Conservation (phyloP, 2,888 invertebrate species). For the Micoletzkya japonica region DNA sequence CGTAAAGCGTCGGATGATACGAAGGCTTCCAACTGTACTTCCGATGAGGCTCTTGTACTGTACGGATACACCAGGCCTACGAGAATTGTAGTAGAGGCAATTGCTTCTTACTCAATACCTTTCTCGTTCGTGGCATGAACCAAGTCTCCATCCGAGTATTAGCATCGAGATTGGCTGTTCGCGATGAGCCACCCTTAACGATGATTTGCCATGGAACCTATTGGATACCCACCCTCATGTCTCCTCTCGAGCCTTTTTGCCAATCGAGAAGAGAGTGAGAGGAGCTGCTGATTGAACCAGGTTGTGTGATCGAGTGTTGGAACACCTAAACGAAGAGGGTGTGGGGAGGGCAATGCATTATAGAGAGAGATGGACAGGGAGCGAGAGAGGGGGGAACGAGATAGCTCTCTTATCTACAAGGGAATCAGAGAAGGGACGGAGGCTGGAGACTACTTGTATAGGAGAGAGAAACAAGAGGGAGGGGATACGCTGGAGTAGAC, state of each 20-base stretch:
- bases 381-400: neutral
- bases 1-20: neutral
- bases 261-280: no score
- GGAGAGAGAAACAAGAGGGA: no score
- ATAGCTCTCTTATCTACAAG: neutral
- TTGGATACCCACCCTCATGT: no score
- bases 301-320: constrained; percentile 65
- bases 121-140: constrained; percentile 34
- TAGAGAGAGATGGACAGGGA: neutral
- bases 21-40: neutral
- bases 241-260: no score
- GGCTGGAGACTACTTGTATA: no score
- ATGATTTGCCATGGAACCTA: no score
- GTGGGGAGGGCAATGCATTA: neutral
- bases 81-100: no score
- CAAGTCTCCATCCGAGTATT: constrained; percentile 26
- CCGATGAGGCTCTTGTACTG: neutral
- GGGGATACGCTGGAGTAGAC: no score
- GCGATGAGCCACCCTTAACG: constrained; percentile 30
- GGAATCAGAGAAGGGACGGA: neutral
- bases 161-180: constrained; percentile 29
- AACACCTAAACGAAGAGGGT: constrained; percentile 12
- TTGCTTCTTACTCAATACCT: no score
- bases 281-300: constrained; percentile 64
- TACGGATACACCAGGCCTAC: no score